Evolutionary conservation across 2,888 invertebrate species (phyloP), one percentile per base, ranked within the genome.

Genomic region (Thymelicus sylvestris): DNA sequence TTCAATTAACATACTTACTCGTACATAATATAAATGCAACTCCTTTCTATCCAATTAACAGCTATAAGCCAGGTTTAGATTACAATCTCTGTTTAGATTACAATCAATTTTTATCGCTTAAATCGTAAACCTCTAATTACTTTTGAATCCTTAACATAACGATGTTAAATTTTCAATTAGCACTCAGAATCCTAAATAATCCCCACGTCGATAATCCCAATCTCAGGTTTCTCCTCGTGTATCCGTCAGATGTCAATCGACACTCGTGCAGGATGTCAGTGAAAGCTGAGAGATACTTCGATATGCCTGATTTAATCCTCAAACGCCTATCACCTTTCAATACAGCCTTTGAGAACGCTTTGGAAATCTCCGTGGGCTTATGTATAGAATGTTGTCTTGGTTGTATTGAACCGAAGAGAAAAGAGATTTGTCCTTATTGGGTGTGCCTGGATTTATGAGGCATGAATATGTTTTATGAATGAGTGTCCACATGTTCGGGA

Each of bases 181-280:
- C 15, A 12, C 41, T 39, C 66, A 2, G 41, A 41, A 55, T 66
- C 55, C 24, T 52, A 8, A 44, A 66, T 59, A 57, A 66, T 66
- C 59, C 8, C n/a, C 39, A 10, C 66, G 52, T 57, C 47, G 19
- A 47, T 15, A 57, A 15, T 57, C 15, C 66, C 38, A 59, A 39
- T 59, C 59, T 59, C 59, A 31, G 47, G 24, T 44, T 10, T 44
- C 44, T 44, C 47, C 41, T 19, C 67, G 67, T 67, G 61, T 60
- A 41, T 61, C 55, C 61, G 60, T 52, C 62, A 62, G 62, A 59
- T 68, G 62, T 62, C 67, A 68, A 68, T 68, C 50, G 50, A 55
- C 31, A 68, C 52, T 44, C 61, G 62, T 55, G 12, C 31, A 39
- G 48, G 50, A 50, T 41, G 44, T 52, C 19, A 31, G 31, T 31